phyloP scores from a whole-genome alignment of 1,140 invertebrate species.

The Frieseomelitta varia region DNA sequence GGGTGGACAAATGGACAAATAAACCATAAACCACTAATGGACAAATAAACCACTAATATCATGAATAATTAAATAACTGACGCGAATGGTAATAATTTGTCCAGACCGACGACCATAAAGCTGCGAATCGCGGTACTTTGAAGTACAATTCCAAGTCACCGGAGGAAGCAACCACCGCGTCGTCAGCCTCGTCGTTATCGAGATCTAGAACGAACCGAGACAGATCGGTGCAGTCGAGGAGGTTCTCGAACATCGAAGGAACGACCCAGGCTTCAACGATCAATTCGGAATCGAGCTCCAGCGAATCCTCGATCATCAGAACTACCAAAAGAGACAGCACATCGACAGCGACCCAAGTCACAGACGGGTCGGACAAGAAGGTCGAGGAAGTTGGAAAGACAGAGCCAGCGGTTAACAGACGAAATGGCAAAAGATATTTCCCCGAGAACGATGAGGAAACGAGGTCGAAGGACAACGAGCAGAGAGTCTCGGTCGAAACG shows the following conservation, averaged over 20 bases:
- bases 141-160: constrained; percentile 68
- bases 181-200: constrained; percentile 22
- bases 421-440: constrained; percentile 25
- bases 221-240: constrained; percentile 15
- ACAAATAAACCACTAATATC: too few species aligned
- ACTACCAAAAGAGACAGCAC: neutral
- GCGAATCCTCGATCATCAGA: neutral
- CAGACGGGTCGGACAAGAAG: neutral
- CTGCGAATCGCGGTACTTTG: constrained; percentile 63
- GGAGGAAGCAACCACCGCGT: constrained; percentile 54
- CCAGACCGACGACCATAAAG: constrained; percentile 69
- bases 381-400: neutral
- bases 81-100: constrained; percentile 24
- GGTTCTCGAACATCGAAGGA: neutral
- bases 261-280: neutral
- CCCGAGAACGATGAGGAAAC: neutral
- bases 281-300: neutral
- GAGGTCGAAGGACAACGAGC: neutral
- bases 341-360: neutral
- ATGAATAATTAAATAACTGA: neutral
- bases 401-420: constrained; percentile 4
- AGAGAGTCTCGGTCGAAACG: neutral
- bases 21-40: too few species aligned
- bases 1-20: too few species aligned
- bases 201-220: constrained; percentile 16